phyloP scores from a whole-genome alignment of 2,888 invertebrate species.

The Polia nebulosa region DNA sequence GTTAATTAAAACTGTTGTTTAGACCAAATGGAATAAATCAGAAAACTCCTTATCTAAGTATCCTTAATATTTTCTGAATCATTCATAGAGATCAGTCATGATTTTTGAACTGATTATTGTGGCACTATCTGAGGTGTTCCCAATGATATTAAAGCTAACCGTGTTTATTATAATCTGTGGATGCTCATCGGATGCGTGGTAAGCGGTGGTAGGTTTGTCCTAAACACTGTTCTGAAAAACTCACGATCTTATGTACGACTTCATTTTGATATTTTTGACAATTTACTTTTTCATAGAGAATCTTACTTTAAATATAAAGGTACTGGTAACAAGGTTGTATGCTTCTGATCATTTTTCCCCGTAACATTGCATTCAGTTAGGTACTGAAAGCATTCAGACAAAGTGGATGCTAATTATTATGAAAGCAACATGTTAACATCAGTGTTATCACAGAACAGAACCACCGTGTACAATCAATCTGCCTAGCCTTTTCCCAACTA shows the following conservation, averaged over 20 bases:
- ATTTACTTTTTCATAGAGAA: neutral
- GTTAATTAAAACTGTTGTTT: slow-evolving; percentile 8
- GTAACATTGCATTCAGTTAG: neutral
- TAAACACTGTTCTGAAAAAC: slow-evolving; percentile 6
- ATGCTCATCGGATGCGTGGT: neutral
- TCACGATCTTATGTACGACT: neutral
- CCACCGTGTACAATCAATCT: too few relatives aligned
- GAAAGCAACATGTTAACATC: too few relatives aligned
- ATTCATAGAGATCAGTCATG: neutral
- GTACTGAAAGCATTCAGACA: too few relatives aligned
- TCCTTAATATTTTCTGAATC: neutral
- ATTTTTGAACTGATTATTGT: neutral
- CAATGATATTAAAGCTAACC: neutral
- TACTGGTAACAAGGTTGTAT: slow-evolving; percentile 14
- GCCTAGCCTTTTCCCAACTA: too few relatives aligned
- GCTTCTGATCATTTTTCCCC: neutral
- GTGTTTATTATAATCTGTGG: neutral
- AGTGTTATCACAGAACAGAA: too few relatives aligned
- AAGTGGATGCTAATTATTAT: too few relatives aligned
- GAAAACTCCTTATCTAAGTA: neutral
- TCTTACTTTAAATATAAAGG: too few relatives aligned
- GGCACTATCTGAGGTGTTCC: neutral
- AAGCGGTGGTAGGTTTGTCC: neutral
- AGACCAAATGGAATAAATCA: neutral
- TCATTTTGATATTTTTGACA: slow-evolving; percentile 28